Conservation (phyloP, 1,140 invertebrate species). For the Papilio aristodemus region DNA sequence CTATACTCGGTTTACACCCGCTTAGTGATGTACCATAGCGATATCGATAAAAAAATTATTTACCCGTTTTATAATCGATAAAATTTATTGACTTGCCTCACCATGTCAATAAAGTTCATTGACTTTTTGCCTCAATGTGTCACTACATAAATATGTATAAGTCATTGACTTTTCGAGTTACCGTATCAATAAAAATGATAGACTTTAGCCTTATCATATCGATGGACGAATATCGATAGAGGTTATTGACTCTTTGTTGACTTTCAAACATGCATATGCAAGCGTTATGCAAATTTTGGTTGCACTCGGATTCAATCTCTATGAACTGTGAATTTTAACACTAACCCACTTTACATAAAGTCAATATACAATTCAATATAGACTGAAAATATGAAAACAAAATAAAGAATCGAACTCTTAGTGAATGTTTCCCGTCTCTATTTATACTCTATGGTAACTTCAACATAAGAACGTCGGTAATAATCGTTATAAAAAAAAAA, state of each 20-base stretch:
- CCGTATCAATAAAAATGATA: neutral
- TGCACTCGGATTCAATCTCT: constrained; percentile 10
- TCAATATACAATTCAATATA: neutral
- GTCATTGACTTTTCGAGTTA: neutral
- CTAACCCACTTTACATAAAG: constrained; percentile 9
- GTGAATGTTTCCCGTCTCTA: too few relatives aligned
- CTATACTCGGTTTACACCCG: constrained; percentile 57
- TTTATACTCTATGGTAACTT: too few relatives aligned
- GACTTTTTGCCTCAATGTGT: too few relatives aligned
- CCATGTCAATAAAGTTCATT: neutral
- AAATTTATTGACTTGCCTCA: neutral
- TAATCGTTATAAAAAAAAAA: too few relatives aligned
- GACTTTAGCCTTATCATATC: neutral
- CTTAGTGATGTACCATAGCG: constrained; percentile 43
- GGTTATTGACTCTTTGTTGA: neutral
- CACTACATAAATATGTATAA: too few relatives aligned
- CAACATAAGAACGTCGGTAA: too few relatives aligned
- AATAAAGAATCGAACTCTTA: too few relatives aligned
- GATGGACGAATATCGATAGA: neutral
- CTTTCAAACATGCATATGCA: constrained; percentile 8
- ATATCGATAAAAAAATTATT: constrained; percentile 36
- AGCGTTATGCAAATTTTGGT: neutral
- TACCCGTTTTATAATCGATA: too few relatives aligned
- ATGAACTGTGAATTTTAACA: constrained; percentile 17
- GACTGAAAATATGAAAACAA: neutral